Conservation (phyloP, 2,113 vertebrate genomes). For the Nymphicus hollandicus region DNA sequence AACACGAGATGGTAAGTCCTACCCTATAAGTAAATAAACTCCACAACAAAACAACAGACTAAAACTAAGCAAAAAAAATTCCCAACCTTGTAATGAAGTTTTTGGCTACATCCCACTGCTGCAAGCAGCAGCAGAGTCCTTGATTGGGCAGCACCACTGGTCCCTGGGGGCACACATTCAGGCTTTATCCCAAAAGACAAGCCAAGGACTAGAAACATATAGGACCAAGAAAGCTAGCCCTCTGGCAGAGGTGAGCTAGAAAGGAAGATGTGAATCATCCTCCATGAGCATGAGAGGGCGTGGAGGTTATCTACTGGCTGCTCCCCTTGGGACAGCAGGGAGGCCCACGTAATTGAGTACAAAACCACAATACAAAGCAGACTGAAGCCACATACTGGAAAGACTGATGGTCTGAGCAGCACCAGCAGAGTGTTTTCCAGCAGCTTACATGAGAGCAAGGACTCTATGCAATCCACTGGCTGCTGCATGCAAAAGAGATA, state of each 20-base stretch:
- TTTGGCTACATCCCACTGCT: not conserved
- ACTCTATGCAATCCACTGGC: not conserved
- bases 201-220: not conserved
- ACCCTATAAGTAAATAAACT: not conserved
- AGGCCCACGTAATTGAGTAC: not conserved
- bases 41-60: not conserved
- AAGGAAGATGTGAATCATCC: not conserved
- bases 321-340: not conserved
- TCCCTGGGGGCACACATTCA: not conserved
- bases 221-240: not conserved
- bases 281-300: not conserved
- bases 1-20: not conserved
- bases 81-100: not conserved
- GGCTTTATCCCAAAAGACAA: not conserved
- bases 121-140: not conserved
- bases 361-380: not conserved
- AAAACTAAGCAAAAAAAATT: not conserved
- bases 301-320: not conserved
- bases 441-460: not conserved
- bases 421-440: not conserved
- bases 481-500: not conserved
- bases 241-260: not conserved
- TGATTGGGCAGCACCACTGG: not conserved
- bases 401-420: not conserved
- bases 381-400: not conserved